These are phyloP conservation scores for Sebastes baramenuke DNA, from an alignment of 2,797 vertebrate genomes.

Conservation along the genomic window DNA sequence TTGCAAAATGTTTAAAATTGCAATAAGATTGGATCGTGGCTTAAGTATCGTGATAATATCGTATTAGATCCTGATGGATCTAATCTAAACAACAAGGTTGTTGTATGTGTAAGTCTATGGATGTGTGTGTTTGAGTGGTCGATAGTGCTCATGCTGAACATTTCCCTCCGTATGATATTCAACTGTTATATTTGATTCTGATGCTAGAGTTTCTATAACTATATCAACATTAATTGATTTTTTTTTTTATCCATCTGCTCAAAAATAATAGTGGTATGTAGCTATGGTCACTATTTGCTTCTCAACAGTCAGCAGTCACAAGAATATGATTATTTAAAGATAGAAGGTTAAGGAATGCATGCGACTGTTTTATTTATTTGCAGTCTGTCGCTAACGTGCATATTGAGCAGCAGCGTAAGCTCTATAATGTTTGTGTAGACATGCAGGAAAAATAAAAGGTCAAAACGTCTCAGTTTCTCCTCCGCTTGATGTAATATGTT, in stretches of 20 bases:
- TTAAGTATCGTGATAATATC: too few species aligned
- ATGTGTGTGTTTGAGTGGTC: too few species aligned
- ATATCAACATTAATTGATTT: neutral
- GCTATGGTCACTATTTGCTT: constrained; percentile 11
- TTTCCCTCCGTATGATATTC: neutral
- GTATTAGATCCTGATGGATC: too few species aligned
- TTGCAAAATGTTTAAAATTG: too few species aligned
- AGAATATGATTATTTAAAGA: constrained; percentile 20
- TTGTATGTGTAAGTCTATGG: too few species aligned
- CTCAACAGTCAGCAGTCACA: constrained; percentile 9
- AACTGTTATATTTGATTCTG: neutral
- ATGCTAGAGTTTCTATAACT: neutral
- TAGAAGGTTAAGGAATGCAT: constrained; percentile 37
- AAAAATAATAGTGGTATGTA: neutral
- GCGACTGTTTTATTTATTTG: constrained; percentile 32
- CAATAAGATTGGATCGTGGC: too few species aligned
- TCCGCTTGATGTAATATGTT: constrained; percentile 30
- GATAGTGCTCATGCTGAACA: neutral
- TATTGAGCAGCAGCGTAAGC: constrained; percentile 43
- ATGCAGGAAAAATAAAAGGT: constrained; percentile 62
- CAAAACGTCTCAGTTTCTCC: constrained; percentile 44
- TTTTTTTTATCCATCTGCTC: neutral
- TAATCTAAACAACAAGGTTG: too few species aligned
- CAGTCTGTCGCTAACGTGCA: constrained; percentile 39
- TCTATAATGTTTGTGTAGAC: constrained; percentile 54